A percentile compares a stretch with the other conserved stretches of the same genome.
Conservation (phyloP, 2,113 vertebrate species). For the Oryzias celebensis region DNA sequence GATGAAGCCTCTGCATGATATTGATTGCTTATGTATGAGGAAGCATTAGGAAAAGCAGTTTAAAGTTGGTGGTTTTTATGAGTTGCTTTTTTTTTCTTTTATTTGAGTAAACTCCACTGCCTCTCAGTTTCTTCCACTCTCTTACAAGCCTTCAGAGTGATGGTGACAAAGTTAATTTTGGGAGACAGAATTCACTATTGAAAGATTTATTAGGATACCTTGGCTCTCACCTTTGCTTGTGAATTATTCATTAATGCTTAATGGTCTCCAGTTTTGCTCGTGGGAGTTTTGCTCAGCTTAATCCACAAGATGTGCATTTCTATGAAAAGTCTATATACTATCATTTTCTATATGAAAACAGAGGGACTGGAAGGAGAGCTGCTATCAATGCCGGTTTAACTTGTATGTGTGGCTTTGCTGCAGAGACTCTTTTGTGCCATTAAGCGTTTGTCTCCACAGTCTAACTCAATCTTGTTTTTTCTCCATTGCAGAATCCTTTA, state of each 20-base stretch:
- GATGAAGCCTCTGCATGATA: conserved; percentile 21
- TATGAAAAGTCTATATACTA: conserved; percentile 32
- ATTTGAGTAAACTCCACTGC: conserved; percentile 10
- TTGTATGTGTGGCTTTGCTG: conserved; percentile 29
- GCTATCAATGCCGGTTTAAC: conserved; percentile 47
- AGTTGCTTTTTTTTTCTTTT: not conserved
- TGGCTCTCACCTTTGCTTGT: conserved; percentile 58
- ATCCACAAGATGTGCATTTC: conserved; percentile 28
- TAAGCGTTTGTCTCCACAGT: conserved; percentile 36
- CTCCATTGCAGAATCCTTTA: conserved; percentile 67
- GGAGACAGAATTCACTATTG: conserved; percentile 47
- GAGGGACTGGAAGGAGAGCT: conserved; percentile 22
- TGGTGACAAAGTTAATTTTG: conserved; percentile 32
- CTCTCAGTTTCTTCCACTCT: conserved; percentile 7
- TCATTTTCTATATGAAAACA: conserved; percentile 3
- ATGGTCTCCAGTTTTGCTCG: conserved; percentile 42
- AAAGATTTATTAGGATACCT: conserved; percentile 71
- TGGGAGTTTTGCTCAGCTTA: conserved; percentile 21
- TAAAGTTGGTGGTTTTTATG: conserved; percentile 1
- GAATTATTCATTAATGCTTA: conserved; percentile 66
- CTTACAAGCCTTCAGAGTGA: conserved; percentile 13
- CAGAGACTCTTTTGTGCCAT: conserved; percentile 25
- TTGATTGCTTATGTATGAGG: conserved; percentile 17
- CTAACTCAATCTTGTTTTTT: conserved; percentile 47
- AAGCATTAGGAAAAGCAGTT: conserved; percentile 7